These are phyloP conservation scores for Circaetus gallicus DNA, from an alignment of 2,113 vertebrate genomes.

Conservation along the genomic window DNA sequence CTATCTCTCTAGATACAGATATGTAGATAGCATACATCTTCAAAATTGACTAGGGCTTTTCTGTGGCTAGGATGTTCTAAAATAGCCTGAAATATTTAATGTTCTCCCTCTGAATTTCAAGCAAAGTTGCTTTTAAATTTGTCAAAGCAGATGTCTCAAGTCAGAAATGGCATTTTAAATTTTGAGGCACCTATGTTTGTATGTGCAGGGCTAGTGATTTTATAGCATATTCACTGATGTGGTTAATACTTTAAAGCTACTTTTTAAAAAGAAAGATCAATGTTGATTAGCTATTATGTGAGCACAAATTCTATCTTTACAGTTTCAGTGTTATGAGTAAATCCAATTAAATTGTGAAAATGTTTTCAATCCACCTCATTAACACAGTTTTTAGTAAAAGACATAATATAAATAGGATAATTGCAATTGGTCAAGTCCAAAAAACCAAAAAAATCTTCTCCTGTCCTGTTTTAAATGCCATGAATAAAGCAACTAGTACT, in stretches of 20 bases:
- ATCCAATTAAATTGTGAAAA: not conserved
- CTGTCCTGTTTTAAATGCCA: not conserved
- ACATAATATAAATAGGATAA: not conserved
- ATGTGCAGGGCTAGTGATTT: not conserved
- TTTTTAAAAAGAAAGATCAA: not conserved
- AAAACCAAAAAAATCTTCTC: not conserved
- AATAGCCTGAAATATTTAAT: not conserved
- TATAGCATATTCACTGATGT: not conserved
- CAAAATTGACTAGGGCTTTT: not conserved
- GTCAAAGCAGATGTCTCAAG: not conserved
- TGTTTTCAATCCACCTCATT: not conserved
- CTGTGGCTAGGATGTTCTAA: not conserved
- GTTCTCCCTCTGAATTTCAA: not conserved
- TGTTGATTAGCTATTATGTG: not conserved
- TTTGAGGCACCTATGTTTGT: not conserved
- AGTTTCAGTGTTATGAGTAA: not conserved
- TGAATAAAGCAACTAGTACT: not conserved
- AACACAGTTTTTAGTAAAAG: not conserved
- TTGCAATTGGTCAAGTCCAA: not conserved
- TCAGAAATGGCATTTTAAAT: not conserved
- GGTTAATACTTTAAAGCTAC: not conserved
- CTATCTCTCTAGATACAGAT: not conserved
- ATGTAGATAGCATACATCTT: not conserved
- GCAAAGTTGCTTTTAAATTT: not conserved
- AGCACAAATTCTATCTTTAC: not conserved